Base-by-base conservation (phyloP, 2,113 vertebrate genomes). In the Hydrolagus affinis region DNA sequence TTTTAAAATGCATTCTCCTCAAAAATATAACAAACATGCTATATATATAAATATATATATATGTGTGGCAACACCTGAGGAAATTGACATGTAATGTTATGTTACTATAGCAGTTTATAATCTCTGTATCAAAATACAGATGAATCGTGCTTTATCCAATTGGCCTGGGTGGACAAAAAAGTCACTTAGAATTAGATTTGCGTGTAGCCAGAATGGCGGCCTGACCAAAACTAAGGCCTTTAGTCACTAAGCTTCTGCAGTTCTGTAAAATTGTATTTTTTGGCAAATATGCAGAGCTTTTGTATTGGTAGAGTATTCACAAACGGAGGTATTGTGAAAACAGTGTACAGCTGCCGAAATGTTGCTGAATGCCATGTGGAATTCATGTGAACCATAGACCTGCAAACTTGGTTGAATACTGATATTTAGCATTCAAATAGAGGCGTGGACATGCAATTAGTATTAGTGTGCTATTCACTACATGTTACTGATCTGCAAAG, bases 221-320 rank as follows among this genome's bases (percentile, higher is more conserved):
- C 11, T 19, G 12, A 7, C 66, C 15, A 19, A 69, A 21, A 69
- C 15, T 8, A 11, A 11, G 66, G 66, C 25, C 32, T 15, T 32
- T 73, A 1, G 12, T 73, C 12, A 14, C 71, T 32, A 21, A 21
- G 66, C 15, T 69, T 69, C 21, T 69, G 66, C 66, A 69, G 66
- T 19, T 69, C 21, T 69, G 66, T 69, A 69, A 21, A 69, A 69
- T 21, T 69, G 44, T 44, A 21, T 73, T 73, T 73, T 73, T 73
- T 14, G 14, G 71, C 28, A 73, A 73, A 73, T 73, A 73, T 73
- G 12, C 28, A 71, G 9, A 73, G 71, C 71, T 73, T 71, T 71
- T 71, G 70, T 28, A 10, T 71, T 44, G 44, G 44, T 44, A 6
- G 44, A 44, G 44, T 44, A 44, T 44, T 44, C 44, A 44, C 44